These are phyloP conservation scores for Micromys minutus DNA, from an alignment of 2,113 vertebrate genomes.

Conservation along the genomic window DNA sequence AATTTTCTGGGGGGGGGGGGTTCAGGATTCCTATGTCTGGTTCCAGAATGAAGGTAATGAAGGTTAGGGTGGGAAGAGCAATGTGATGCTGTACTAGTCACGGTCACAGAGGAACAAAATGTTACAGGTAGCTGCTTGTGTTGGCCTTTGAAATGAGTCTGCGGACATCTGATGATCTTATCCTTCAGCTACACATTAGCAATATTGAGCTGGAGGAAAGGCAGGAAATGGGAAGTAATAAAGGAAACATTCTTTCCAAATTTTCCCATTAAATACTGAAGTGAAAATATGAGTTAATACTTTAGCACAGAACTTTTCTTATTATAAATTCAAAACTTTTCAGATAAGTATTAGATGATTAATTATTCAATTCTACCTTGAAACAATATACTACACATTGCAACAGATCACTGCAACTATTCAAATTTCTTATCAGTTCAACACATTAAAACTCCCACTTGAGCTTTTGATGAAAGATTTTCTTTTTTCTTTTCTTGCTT, in stretches of 20 bases:
- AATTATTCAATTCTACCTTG: slow-evolving; percentile 74
- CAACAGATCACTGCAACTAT: slow-evolving; percentile 42
- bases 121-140: not conserved
- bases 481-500: not conserved
- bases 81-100: too few species aligned
- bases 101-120: not conserved
- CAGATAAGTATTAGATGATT: slow-evolving; percentile 73
- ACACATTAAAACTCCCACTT: slow-evolving; percentile 60
- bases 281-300: slow-evolving; percentile 57
- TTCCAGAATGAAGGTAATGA: not conserved
- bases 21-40: not conserved
- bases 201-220: not conserved
- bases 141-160: not conserved
- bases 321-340: slow-evolving; percentile 67
- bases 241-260: slow-evolving; percentile 8
- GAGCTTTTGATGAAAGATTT: slow-evolving; percentile 62
- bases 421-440: slow-evolving; percentile 62
- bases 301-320: slow-evolving; percentile 68
- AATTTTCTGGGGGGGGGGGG: not conserved
- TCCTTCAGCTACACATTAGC: not conserved
- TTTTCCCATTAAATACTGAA: slow-evolving; percentile 60
- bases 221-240: not conserved
- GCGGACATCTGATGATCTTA: not conserved
- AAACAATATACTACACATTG: slow-evolving; percentile 58
- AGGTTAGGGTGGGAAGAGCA: not conserved